phyloP scores from a whole-genome alignment of 1,140 invertebrate genomes.

The Calephelis virginiensis region DNA sequence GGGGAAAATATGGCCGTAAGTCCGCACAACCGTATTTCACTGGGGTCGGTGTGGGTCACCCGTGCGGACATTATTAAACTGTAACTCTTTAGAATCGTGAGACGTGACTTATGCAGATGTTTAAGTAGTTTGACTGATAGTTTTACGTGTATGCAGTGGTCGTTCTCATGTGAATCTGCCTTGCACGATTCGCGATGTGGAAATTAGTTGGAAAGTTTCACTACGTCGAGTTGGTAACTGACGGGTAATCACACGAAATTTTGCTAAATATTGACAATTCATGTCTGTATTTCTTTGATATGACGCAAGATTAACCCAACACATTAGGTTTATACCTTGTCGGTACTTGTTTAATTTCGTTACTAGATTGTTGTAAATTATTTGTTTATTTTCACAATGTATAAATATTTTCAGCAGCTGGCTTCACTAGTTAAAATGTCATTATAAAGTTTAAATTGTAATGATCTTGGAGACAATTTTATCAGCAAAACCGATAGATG shows the following conservation, averaged over 20 bases:
- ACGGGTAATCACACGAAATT: conserved; percentile 30
- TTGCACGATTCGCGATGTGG: conserved; percentile 58
- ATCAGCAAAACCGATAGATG: too few relatives aligned
- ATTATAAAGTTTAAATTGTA: too few relatives aligned
- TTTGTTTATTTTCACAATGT: too few relatives aligned
- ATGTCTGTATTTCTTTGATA: conserved; percentile 16
- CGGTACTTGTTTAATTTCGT: too few relatives aligned
- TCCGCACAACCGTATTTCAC: conserved; percentile 73
- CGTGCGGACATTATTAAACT: conserved; percentile 75
- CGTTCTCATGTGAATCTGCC: conserved; percentile 69
- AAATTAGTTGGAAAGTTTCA: conserved; percentile 70
- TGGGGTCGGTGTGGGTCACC: conserved; percentile 59
- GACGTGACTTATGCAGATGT: conserved; percentile 75
- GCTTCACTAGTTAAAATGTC: too few relatives aligned
- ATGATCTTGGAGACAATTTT: too few relatives aligned
- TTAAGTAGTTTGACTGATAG: conserved; percentile 75
- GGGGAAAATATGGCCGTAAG: conserved; percentile 71
- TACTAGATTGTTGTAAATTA: too few relatives aligned
- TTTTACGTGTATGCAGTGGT: conserved; percentile 65
- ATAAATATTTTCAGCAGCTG: too few relatives aligned
- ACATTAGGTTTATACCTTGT: background rate
- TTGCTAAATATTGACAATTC: conserved; percentile 26
- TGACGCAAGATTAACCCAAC: background rate
- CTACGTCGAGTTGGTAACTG: conserved; percentile 30
- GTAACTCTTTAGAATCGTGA: conserved; percentile 68